Evolutionary conservation across 2,888 invertebrate genomes (phyloP).

Genomic region (Drepana falcataria): DNA sequence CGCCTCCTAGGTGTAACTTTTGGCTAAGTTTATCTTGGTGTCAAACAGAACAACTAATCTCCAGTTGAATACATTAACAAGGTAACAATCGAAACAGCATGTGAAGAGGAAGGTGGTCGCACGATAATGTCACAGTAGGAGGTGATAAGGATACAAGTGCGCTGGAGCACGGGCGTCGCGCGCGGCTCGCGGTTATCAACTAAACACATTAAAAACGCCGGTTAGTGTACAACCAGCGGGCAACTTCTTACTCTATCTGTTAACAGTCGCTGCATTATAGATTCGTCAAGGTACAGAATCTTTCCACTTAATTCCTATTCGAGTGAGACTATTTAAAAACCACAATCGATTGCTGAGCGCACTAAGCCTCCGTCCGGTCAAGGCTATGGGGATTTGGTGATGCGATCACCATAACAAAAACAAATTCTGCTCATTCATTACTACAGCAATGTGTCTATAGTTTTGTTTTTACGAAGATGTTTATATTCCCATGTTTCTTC

Average conservation of each 20-base stretch:
- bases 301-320: constrained; percentile 3
- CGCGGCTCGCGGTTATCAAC: constrained; percentile 65
- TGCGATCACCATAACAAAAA: background rate
- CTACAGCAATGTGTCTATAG: background rate
- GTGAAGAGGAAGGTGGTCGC: constrained; percentile 12
- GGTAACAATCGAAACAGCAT: background rate
- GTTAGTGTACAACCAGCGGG: constrained; percentile 38
- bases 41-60: background rate
- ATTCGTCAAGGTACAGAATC: constrained; percentile 27
- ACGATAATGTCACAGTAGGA: constrained; percentile 17
- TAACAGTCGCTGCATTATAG: constrained; percentile 38
- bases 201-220: constrained; percentile 66
- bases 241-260: constrained; percentile 39
- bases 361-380: background rate
- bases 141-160: constrained; percentile 30
- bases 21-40: constrained; percentile 13
- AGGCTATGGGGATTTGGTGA: background rate
- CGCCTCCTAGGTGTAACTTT: constrained; percentile 8
- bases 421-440: background rate
- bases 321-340: background rate
- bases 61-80: background rate
- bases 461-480: too few relatives aligned
- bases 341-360: background rate
- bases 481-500: too few relatives aligned
- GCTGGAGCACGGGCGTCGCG: constrained; percentile 50